Conservation (phyloP, 2,797 vertebrate species). For the Jordanella pulchra region DNA sequence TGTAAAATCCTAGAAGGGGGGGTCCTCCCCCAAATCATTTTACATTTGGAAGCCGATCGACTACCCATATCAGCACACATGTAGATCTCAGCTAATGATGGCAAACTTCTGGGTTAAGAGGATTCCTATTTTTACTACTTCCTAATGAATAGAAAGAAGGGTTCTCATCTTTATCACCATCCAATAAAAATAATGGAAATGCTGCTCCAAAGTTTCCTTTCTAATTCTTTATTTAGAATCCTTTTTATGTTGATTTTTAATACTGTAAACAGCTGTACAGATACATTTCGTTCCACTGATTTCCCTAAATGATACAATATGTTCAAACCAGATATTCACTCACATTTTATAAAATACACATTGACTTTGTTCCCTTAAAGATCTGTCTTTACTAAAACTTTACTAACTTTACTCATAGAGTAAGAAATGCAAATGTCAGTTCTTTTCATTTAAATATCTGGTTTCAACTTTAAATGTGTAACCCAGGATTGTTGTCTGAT, state of each 20-base stretch:
- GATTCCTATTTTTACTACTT: conserved; percentile 73
- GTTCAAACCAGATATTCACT: not conserved
- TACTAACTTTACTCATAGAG: not conserved
- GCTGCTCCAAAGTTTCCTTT: conserved; percentile 11
- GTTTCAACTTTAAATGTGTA: conserved; percentile 3
- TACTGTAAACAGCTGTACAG: not conserved
- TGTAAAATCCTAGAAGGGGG: conserved; percentile 45
- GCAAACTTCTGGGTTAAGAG: conserved; percentile 54
- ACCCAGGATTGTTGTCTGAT: conserved; percentile 11
- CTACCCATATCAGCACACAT: conserved; percentile 60
- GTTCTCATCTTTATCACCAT: conserved; percentile 25
- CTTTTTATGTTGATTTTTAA: conserved; percentile 11
- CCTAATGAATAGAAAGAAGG: conserved; percentile 36
- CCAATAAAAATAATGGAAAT: conserved; percentile 15
- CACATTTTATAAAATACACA: no score
- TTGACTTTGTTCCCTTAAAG: not conserved
- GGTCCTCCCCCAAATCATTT: conserved; percentile 37
- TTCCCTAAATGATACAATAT: not conserved
- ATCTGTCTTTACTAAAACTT: no score
- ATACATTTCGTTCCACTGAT: not conserved
- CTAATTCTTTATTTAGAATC: conserved; percentile 3
- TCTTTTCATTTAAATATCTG: not conserved
- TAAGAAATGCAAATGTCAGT: not conserved
- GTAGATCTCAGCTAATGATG: conserved; percentile 44
- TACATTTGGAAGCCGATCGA: conserved; percentile 41